These are phyloP conservation scores for Dermolepida albohirtum DNA, from an alignment of 2,888 invertebrate species.

Conservation along the genomic window DNA sequence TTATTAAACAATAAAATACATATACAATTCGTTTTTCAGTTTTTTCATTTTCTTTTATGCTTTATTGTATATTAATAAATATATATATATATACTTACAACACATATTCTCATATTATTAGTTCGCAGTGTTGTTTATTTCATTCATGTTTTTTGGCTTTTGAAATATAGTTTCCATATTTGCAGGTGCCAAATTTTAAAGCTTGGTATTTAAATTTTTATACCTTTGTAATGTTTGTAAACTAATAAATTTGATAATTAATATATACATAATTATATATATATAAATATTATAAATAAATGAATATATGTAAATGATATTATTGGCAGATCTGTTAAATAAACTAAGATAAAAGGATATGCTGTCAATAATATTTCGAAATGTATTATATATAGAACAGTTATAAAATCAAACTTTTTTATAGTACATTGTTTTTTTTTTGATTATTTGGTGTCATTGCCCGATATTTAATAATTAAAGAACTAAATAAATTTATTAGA, in stretches of 20 bases:
- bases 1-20: conserved; percentile 44
- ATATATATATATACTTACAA: neutral
- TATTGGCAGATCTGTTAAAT: conserved; percentile 43
- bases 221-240: conserved; percentile 50
- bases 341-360: conserved; percentile 27
- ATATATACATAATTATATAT: conserved; percentile 38
- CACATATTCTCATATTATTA: conserved; percentile 3
- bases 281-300: conserved; percentile 33
- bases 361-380: conserved; percentile 46
- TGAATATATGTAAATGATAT: conserved; percentile 44
- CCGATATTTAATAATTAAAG: conserved; percentile 49
- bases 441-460: conserved; percentile 51
- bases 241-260: conserved; percentile 47
- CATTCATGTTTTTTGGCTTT: conserved; percentile 9
- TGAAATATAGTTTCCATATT: conserved; percentile 12
- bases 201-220: conserved; percentile 50
- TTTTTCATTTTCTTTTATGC: conserved; percentile 28
- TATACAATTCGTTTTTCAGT: conserved; percentile 42
- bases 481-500: conserved; percentile 51
- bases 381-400: conserved; percentile 50
- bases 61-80: conserved; percentile 5
- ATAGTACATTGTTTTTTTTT: conserved; percentile 48
- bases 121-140: conserved; percentile 3
- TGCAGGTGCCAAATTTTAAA: conserved; percentile 51
- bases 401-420: conserved; percentile 51